Base-by-base conservation (phyloP, 1,140 invertebrate species). In the Leptinotarsa undecemlineata region DNA sequence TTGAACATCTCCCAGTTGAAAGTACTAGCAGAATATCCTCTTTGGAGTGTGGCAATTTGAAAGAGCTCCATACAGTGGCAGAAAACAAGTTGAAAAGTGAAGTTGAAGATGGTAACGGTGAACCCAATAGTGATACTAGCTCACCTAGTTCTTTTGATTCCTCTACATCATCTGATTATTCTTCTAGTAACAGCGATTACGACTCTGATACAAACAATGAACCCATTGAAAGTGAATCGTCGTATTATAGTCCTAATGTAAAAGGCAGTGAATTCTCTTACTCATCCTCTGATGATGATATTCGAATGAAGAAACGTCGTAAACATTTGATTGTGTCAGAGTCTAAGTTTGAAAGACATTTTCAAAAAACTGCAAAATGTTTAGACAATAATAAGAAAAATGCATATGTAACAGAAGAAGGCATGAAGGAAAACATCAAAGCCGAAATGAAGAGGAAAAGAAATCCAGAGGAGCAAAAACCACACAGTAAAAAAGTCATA, bases 1-100 rank as follows among this genome's bases (percentile, higher is more conserved):
- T 74, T 14, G 69, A 73, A 33, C 20, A 48, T n/a, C 26, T 74
- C 15, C 57, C 67, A n/a, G 19, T 23, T 68, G 68, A 14, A n/a
- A 42, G 6, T 8, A 33, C 63, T 15, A 23, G 63, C 4, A 64
- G 14, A 64, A 64, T 23, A 64, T 21, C 63, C 19, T 19, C 17
- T 61, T 23, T 64, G 11, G 26, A 57, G 6, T 17, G 51, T 57
- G 51, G 3, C 17, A 57, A 57, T 57, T 57, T 57, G 51, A 15
- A 57, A 57, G n/a, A 57, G 2, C 2, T 20, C 11, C 4, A 23
- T 64, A 15, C 8, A 19, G 62, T n/a, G 20, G 17, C 14, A 64
- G 33, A 69, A 69, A 69, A 69, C 20, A 21, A 14, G 11, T n/a
- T 48, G 13, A 14, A 15, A n/a, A 68, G n/a, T 15, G 11, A 68